Evolutionary conservation across 2,113 vertebrate genomes (phyloP).

Genomic region (Gracilinanus agilis): DNA sequence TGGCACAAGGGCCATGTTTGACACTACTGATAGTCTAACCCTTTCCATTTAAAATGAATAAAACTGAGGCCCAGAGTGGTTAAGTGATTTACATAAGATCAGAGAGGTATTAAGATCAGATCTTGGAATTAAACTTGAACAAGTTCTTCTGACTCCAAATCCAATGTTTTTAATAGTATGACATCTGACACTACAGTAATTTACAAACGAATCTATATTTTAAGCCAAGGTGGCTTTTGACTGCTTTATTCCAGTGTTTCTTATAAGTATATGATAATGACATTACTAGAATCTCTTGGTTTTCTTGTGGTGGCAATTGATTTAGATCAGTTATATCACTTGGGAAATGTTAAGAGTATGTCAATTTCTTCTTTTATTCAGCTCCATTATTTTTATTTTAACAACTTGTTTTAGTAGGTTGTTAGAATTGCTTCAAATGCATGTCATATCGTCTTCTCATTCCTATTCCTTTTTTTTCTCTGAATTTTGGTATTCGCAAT

Average conservation of each 20-base stretch:
- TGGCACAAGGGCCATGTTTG: no score
- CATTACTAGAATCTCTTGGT: neutral
- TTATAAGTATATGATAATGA: neutral
- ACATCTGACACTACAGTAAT: neutral
- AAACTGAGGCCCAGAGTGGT: neutral
- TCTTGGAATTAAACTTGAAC: neutral
- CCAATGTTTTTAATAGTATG: neutral
- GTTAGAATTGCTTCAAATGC: neutral
- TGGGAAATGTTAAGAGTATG: neutral
- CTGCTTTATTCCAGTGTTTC: neutral
- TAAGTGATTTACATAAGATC: neutral
- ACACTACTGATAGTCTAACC: no score
- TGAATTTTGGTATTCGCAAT: neutral
- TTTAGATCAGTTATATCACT: neutral
- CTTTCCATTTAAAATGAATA: neutral
- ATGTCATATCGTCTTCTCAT: neutral
- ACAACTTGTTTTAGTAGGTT: neutral
- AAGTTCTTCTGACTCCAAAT: neutral
- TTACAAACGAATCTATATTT: neutral
- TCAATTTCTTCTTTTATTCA: neutral
- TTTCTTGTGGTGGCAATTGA: neutral
- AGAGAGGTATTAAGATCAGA: neutral
- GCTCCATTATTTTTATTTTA: neutral
- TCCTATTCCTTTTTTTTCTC: neutral
- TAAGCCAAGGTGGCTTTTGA: no score